phyloP scores from a whole-genome alignment of 2,888 invertebrate species.

The Silvanus unidentatus region DNA sequence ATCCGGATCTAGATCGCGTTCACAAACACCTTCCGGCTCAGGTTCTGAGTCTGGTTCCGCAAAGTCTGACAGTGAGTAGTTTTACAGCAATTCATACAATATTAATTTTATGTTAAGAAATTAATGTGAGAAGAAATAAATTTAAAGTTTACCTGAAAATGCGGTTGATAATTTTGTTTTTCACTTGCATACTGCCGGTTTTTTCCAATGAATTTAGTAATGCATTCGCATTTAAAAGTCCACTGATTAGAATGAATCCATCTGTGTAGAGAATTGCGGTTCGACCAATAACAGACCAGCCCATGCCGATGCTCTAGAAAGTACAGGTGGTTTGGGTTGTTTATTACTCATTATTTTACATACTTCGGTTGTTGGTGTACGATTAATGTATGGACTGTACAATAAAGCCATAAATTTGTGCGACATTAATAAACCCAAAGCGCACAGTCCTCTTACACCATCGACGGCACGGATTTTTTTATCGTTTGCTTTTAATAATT shows the following conservation, averaged over 20 bases:
- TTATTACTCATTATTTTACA: too few relatives aligned
- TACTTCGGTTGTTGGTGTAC: constrained; percentile 52
- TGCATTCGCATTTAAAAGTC: constrained; percentile 53
- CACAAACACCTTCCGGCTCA: constrained; percentile 32
- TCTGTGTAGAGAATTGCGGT: constrained; percentile 60
- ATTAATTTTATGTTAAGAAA: background rate
- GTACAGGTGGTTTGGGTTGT: background rate
- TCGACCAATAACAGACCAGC: constrained; percentile 56
- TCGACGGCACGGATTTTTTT: constrained; percentile 50
- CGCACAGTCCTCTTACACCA: constrained; percentile 52
- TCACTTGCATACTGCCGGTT: constrained; percentile 49
- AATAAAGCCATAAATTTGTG: constrained; percentile 58
- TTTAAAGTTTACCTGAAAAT: constrained; percentile 50
- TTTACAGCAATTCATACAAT: background rate
- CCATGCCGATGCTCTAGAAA: constrained; percentile 41
- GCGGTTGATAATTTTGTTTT: constrained; percentile 49
- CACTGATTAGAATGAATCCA: constrained; percentile 56
- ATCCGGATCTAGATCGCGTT: constrained; percentile 33
- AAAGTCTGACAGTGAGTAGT: constrained; percentile 30
- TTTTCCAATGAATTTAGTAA: constrained; percentile 51
- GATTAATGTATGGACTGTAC: constrained; percentile 55
- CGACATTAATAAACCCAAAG: constrained; percentile 51
- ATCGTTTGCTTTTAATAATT: constrained; percentile 42
- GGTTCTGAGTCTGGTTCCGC: constrained; percentile 28
- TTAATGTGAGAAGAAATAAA: background rate